phyloP scores from a whole-genome alignment of 2,113 vertebrate genomes.

The Bombycilla garrulus region DNA sequence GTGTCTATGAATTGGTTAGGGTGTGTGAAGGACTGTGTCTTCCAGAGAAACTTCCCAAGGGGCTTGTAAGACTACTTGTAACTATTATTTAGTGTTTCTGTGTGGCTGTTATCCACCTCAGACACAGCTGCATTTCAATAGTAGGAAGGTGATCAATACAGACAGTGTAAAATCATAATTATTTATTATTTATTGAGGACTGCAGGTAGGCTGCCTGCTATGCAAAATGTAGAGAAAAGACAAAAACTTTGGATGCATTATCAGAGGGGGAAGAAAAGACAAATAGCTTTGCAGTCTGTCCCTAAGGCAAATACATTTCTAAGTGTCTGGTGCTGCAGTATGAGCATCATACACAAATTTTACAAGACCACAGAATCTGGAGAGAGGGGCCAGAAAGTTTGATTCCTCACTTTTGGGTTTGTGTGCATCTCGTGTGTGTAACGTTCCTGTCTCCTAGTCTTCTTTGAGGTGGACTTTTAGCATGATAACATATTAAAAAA shows the following conservation, averaged over 20 bases:
- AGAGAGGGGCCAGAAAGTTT: neutral
- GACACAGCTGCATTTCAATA: neutral
- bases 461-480: neutral
- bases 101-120: neutral
- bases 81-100: conserved; percentile 9
- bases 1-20: neutral
- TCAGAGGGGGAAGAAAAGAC: neutral
- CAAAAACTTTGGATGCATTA: neutral
- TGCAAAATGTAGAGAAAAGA: neutral
- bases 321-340: neutral
- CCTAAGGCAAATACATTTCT: neutral
- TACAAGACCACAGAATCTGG: neutral
- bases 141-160: conserved; percentile 35
- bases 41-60: neutral
- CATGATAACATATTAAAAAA: neutral
- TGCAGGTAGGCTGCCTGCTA: neutral
- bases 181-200: conserved; percentile 33
- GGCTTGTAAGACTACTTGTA: conserved; percentile 8
- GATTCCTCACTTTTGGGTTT: neutral
- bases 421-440: neutral
- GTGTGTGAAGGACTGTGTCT: neutral
- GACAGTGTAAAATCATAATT: conserved; percentile 11
- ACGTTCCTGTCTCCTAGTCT: neutral
- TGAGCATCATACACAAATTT: neutral
- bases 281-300: neutral